Conservation (phyloP, 2,888 invertebrate genomes). For the Lumbricus terrestris region DNA sequence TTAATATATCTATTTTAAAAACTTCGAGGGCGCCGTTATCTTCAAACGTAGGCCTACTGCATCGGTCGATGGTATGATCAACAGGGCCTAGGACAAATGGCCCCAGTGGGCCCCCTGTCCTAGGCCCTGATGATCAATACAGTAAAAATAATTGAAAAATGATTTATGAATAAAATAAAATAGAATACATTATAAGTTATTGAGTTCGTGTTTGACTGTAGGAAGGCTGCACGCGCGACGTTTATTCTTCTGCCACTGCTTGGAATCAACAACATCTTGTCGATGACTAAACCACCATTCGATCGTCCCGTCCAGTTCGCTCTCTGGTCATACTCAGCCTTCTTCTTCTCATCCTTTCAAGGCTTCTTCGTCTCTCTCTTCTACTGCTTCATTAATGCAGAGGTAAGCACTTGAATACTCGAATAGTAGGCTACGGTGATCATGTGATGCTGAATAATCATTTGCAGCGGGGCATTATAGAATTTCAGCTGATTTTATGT, state of each 20-base stretch:
- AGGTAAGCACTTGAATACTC: slow-evolving; percentile 48
- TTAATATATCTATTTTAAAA: not conserved
- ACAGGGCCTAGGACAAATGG: not conserved
- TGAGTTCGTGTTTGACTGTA: no score
- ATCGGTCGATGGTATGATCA: not conserved
- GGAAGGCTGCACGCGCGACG: slow-evolving; percentile 63
- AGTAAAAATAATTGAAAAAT: not conserved
- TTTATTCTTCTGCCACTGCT: slow-evolving; percentile 61
- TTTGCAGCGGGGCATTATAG: not conserved
- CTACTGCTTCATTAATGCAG: slow-evolving; percentile 63
- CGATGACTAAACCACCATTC: slow-evolving; percentile 59
- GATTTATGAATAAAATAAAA: not conserved
- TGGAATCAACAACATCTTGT: slow-evolving; percentile 62
- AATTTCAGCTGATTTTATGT: not conserved
- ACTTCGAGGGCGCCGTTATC: not conserved
- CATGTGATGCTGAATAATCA: no score
- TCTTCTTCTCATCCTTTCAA: slow-evolving; percentile 62
- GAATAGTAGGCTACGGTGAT: no score
- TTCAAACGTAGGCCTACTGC: not conserved
- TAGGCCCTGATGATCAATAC: no score
- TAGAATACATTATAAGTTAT: not conserved
- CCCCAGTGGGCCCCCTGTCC: no score
- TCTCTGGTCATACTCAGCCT: slow-evolving; percentile 58
- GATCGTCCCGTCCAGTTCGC: slow-evolving; percentile 53
- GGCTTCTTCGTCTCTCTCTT: slow-evolving; percentile 62